Evolutionary conservation across 2,113 vertebrate genomes (phyloP).

Genomic region (Phalacrocorax brasilianus): DNA sequence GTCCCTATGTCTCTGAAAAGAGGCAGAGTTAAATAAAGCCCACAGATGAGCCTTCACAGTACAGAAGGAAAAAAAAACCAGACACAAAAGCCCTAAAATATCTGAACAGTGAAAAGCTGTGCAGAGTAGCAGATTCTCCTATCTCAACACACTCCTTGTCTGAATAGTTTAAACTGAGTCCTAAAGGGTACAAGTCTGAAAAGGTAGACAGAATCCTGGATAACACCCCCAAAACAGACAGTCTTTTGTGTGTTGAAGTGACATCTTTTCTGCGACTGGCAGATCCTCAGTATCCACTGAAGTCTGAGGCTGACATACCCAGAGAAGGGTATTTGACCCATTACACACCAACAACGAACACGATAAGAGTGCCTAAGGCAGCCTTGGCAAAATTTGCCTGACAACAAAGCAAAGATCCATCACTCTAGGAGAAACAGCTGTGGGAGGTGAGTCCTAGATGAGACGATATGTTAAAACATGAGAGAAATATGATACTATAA

Average conservation of each 20-base stretch:
- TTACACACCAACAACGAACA: background rate
- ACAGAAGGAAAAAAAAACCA: background rate
- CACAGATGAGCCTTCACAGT: background rate
- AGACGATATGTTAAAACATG: background rate
- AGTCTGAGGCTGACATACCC: background rate
- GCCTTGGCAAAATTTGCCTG: background rate
- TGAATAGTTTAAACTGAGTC: background rate
- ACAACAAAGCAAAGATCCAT: background rate
- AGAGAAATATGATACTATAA: background rate
- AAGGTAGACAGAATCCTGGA: background rate
- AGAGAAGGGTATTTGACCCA: background rate
- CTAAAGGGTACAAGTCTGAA: background rate
- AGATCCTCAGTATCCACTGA: background rate
- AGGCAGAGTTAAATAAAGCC: background rate
- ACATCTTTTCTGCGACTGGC: background rate
- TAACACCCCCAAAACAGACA: rapidly evolving
- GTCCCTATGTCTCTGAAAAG: background rate
- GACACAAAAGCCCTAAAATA: background rate
- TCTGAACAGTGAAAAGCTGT: background rate
- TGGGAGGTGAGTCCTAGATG: background rate
- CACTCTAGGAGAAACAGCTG: background rate
- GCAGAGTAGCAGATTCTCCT: background rate
- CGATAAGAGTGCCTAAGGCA: background rate
- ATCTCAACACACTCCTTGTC: background rate
- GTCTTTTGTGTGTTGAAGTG: background rate